phyloP scores from a whole-genome alignment of 2,113 vertebrate genomes.

The Alouatta palliata region DNA sequence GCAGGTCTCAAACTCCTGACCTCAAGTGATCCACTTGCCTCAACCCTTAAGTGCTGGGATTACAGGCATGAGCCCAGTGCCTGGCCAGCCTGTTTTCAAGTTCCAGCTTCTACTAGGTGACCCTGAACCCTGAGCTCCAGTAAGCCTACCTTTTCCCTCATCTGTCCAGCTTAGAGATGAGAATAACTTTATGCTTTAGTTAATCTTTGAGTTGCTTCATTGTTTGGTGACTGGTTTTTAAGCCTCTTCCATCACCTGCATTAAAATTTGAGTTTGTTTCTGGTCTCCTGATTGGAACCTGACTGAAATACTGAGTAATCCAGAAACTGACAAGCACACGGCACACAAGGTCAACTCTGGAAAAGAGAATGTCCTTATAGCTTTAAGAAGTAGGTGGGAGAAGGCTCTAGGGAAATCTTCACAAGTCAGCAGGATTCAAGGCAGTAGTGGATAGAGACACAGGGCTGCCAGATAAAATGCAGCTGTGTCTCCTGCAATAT shows the following conservation, averaged over 20 bases:
- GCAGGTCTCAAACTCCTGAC: no score
- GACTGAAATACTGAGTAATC: not conserved
- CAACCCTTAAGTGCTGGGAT: no score
- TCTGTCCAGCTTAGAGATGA: not conserved
- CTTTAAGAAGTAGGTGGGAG: not conserved
- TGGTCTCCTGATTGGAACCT: not conserved
- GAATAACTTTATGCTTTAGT: not conserved
- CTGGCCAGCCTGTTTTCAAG: no score
- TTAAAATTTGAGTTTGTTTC: constrained; percentile 24
- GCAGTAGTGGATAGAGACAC: not conserved
- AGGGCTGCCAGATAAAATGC: not conserved
- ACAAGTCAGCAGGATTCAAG: not conserved
- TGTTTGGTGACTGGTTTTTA: not conserved
- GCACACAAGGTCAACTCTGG: not conserved
- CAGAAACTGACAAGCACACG: not conserved
- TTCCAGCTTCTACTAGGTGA: not conserved
- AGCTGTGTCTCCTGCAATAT: not conserved
- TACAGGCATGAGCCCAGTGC: no score
- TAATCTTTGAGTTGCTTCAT: not conserved
- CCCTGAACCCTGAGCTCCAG: not conserved
- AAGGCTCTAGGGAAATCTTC: not conserved
- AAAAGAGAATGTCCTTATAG: not conserved
- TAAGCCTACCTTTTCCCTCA: not conserved
- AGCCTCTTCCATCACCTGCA: not conserved
- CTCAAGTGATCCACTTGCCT: no score